These are phyloP conservation scores for Hozukius guyotensis DNA, from an alignment of 2,797 vertebrate species.

Conservation along the genomic window DNA sequence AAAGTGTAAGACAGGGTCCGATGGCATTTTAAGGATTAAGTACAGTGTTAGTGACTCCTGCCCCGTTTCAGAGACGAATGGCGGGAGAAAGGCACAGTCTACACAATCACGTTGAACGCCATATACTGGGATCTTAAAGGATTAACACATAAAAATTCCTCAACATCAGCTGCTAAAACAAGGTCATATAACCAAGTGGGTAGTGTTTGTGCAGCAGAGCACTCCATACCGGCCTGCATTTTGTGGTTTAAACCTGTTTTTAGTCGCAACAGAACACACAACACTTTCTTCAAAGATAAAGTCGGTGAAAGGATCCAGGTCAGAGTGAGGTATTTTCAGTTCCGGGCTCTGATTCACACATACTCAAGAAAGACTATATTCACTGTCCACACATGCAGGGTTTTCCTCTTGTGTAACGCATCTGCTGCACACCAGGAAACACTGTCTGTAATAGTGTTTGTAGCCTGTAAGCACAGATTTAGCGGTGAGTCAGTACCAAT, in stretches of 20 bases:
- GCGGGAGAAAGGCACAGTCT: constrained; percentile 14
- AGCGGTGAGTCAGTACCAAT: constrained; percentile 12
- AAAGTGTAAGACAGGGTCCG: constrained; percentile 60
- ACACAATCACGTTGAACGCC: constrained; percentile 32
- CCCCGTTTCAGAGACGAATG: constrained; percentile 23
- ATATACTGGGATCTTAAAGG: constrained; percentile 43
- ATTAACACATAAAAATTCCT: constrained; percentile 45
- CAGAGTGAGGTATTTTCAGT: constrained; percentile 22
- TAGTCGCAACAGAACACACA: constrained; percentile 9
- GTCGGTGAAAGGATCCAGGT: constrained; percentile 15
- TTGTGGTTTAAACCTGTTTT: constrained; percentile 24
- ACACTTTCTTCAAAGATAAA: constrained; percentile 1
- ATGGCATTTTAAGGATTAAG: constrained; percentile 69
- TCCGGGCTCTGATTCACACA: constrained; percentile 24
- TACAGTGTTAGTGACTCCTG: constrained; percentile 48
- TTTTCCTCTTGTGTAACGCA: constrained; percentile 1
- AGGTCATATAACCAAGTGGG: constrained; percentile 42
- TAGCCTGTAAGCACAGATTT: background rate
- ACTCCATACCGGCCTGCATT: constrained; percentile 3
- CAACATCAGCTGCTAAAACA: constrained; percentile 46
- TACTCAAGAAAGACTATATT: background rate
- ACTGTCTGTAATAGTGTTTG: background rate
- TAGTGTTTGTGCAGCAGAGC: background rate
- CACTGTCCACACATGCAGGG: background rate
- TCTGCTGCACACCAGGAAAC: constrained; percentile 32